Evolutionary conservation across 2,797 vertebrate genomes (phyloP), one percentile per base, ranked within the genome.

Genomic region (Takifugu rubripes): DNA sequence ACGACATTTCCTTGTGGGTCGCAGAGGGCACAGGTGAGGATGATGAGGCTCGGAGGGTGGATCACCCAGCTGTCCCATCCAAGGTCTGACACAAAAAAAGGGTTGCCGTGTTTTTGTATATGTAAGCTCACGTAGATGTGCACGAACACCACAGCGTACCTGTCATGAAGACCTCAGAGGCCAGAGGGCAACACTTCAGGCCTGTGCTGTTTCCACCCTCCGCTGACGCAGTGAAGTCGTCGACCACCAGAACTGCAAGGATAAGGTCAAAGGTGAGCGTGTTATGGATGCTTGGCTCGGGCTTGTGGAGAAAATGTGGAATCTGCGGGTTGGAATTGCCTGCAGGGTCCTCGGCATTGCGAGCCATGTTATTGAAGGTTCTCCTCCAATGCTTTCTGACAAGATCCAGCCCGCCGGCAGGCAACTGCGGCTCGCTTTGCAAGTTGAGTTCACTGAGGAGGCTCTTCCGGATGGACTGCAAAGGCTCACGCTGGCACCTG

Each of bases 21-120:
- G 68, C 89, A 92, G 40, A 52, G 45, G 5, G 54, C 44, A 75
- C 91, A 92, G 45, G 82, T 78, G 58, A 83, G 64, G 2, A 87
- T 52, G 53, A 82, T 89, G 15, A 92, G 66, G 56, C 82, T 90
- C 58, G 80, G 50, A 3, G 91, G 91, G 50, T 86, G 74, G 70
- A 92, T 80, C 66, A 92, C 77, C 91, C 91, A 92, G 52, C 21
- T 79, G 64, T 90, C 84, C 91, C 91, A 92, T 53, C 86, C 88
- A 61, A 92, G 81, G 71, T 92, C 91, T 92, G 68, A 15, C 3
- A 46, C 52, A 61, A 24, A 76, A 6, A 49, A 54, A 5, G 51
- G 31, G 46, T 26, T 40, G 7, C 10, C 17, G 7, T 9, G 10
- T 47, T 46, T 29, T 8, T 44, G n/a, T 5, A 40, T n/a, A 4